A percentile compares a stretch with the other conserved stretches of the same genome.
These are phyloP conservation scores for Dysdera silvatica DNA, from an alignment of 1,140 invertebrate species.

Conservation along the genomic window DNA sequence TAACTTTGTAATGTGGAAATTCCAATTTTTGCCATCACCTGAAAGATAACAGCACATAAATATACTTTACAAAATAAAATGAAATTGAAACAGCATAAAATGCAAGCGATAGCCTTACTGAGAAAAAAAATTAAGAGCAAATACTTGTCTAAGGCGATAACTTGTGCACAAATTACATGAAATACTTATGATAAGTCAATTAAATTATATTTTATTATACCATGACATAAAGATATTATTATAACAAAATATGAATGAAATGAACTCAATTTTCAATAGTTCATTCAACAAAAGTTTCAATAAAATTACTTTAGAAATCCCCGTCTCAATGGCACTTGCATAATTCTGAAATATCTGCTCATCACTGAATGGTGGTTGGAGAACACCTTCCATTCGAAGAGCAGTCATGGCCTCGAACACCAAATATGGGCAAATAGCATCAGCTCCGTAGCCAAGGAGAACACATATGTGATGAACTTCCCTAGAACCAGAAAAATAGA, in stretches of 20 bases:
- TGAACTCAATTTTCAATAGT: too few relatives aligned
- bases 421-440: slow-evolving; percentile 94
- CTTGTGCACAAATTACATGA: too few relatives aligned
- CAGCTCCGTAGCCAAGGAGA: slow-evolving; percentile 90
- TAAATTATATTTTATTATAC: too few relatives aligned
- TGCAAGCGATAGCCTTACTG: too few relatives aligned
- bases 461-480: slow-evolving; percentile 97
- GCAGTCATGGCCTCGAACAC: slow-evolving; percentile 83
- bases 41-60: neutral
- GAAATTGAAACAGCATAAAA: too few relatives aligned
- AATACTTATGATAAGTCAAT: too few relatives aligned
- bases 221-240: too few relatives aligned
- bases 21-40: slow-evolving; percentile 98
- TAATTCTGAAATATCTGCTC: slow-evolving; percentile 73
- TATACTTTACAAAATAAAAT: neutral
- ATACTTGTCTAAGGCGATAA: too few relatives aligned
- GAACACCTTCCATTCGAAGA: slow-evolving; percentile 67
- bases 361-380: slow-evolving; percentile 64
- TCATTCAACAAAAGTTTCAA: too few relatives aligned
- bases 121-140: too few relatives aligned
- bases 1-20: slow-evolving; percentile 98
- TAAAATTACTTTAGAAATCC: slow-evolving; percentile 59
- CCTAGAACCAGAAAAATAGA: slow-evolving; percentile 39
- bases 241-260: too few relatives aligned
- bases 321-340: slow-evolving; percentile 62